phyloP scores from a whole-genome alignment of 2,888 invertebrate species.

The Drosophila paucipuncta region DNA sequence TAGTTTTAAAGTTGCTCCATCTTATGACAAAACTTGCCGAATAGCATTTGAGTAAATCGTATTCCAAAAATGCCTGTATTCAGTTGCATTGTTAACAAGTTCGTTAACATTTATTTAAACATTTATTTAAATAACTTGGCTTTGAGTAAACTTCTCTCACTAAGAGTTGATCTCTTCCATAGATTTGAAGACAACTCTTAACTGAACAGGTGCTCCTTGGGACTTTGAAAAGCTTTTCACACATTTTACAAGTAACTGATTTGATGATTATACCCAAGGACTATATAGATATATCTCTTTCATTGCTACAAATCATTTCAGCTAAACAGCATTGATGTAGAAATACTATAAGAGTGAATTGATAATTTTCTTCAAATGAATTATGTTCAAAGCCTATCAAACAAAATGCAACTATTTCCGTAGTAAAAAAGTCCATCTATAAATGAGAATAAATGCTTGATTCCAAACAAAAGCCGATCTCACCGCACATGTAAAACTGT shows the following conservation, averaged over 20 bases:
- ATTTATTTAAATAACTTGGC: neutral
- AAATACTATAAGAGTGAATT: neutral
- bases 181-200: neutral
- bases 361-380: neutral
- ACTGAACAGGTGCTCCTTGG: neutral
- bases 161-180: neutral
- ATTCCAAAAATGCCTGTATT: neutral
- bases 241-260: neutral
- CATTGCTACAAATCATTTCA: neutral
- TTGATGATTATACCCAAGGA: neutral
- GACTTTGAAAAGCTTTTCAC: neutral
- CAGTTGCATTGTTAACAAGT: neutral
- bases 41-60: neutral
- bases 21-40: conserved; percentile 1
- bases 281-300: neutral
- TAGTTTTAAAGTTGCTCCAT: conserved; percentile 13
- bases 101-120: neutral
- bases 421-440: neutral
- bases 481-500: neutral
- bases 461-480: neutral
- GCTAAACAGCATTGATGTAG: neutral
- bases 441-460: neutral
- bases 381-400: neutral
- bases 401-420: neutral
- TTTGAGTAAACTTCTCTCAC: neutral